These are phyloP conservation scores for Agriopis leucophaearia DNA, from an alignment of 2,888 invertebrate species.

Conservation along the genomic window DNA sequence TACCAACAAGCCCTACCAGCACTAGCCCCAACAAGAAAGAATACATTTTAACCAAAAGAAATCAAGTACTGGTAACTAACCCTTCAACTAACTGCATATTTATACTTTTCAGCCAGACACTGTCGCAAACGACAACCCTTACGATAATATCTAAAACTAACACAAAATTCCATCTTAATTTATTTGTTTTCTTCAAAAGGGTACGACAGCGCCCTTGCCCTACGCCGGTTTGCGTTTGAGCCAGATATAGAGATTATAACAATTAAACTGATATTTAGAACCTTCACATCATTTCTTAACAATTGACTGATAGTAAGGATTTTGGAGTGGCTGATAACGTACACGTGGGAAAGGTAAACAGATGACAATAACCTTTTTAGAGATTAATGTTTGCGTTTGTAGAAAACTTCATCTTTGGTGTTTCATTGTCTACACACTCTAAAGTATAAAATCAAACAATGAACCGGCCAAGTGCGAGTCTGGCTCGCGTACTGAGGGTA, in stretches of 20 bases:
- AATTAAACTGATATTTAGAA: conserved; percentile 67
- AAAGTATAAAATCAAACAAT: no score
- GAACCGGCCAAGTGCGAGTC: no score
- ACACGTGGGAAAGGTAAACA: conserved; percentile 39
- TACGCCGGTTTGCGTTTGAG: conserved; percentile 9
- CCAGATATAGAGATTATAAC: conserved; percentile 63
- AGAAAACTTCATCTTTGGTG: neutral
- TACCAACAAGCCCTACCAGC: conserved; percentile 46
- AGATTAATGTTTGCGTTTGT: neutral
- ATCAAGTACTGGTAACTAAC: conserved; percentile 40
- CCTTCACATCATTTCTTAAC: conserved; percentile 75
- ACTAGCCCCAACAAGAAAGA: conserved; percentile 40
- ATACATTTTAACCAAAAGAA: conserved; percentile 38
- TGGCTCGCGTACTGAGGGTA: no score
- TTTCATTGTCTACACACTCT: no score
- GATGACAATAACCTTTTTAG: conserved; percentile 13
- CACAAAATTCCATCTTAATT: conserved; percentile 46
- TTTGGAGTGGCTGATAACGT: conserved; percentile 43
- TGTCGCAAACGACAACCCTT: conserved; percentile 11
- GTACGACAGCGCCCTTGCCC: conserved; percentile 8
- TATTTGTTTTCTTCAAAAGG: conserved; percentile 26
- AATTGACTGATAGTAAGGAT: conserved; percentile 61
- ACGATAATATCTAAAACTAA: neutral
- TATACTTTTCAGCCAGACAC: conserved; percentile 37
- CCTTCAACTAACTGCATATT: conserved; percentile 32